phyloP scores from a whole-genome alignment of 1,140 invertebrate genomes.

The Cyclina sinensis region DNA sequence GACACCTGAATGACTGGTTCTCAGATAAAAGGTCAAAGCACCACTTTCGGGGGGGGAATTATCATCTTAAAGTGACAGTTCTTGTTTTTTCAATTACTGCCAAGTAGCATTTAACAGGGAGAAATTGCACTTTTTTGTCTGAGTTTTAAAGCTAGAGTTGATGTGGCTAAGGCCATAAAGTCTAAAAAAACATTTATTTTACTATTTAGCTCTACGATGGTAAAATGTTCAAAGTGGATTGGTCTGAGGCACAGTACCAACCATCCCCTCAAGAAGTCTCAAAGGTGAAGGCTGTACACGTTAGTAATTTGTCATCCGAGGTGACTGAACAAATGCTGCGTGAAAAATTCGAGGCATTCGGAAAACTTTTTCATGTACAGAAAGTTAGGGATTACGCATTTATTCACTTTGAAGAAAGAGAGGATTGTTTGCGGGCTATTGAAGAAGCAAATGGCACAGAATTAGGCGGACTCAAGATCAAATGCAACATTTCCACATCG shows the following conservation, averaged over 20 bases:
- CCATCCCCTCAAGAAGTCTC: slow-evolving; percentile 91
- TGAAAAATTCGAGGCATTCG: slow-evolving; percentile 80
- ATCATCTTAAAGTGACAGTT: no score
- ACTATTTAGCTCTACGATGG: slow-evolving; percentile 85
- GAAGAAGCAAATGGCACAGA: slow-evolving; percentile 30
- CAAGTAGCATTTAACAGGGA: no score
- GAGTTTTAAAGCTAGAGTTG: no score
- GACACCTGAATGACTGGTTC: no score
- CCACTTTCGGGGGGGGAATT: no score
- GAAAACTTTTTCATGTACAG: slow-evolving; percentile 86
- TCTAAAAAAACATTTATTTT: no score
- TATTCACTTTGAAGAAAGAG: slow-evolving; percentile 86
- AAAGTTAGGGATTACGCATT: slow-evolving; percentile 87
- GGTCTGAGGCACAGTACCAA: slow-evolving; percentile 94
- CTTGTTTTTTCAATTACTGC: no score
- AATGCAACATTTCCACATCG: slow-evolving; percentile 45
- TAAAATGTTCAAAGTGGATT: slow-evolving; percentile 92
- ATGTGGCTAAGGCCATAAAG: no score
- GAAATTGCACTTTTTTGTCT: no score
- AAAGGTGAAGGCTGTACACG: slow-evolving; percentile 88
- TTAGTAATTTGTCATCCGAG: slow-evolving; percentile 87
- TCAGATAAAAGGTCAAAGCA: no score
- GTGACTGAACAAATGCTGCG: slow-evolving; percentile 87
- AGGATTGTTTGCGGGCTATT: slow-evolving; percentile 71
- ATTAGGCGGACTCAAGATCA: slow-evolving; percentile 27